Conservation (phyloP, 2,113 vertebrate genomes). For the Podarcis cretensis region DNA sequence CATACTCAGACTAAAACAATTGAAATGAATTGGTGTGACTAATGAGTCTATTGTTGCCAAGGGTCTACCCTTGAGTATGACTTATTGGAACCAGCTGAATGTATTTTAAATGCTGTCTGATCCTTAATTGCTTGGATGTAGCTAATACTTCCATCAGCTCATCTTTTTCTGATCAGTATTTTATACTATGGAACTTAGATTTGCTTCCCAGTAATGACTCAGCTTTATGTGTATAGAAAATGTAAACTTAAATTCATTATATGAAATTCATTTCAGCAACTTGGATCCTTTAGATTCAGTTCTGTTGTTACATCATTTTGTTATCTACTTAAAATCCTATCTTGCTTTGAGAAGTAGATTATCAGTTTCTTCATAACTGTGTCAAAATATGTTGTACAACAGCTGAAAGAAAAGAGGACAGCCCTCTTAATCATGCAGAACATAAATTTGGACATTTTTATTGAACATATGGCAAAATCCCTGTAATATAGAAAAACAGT, state of each 20-base stretch:
- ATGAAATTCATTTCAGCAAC: not conserved
- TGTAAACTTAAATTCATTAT: not conserved
- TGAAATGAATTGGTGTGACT: too few relatives aligned
- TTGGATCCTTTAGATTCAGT: not conserved
- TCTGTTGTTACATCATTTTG: not conserved
- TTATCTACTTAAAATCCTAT: not conserved
- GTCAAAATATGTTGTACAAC: not conserved
- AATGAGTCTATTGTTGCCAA: too few relatives aligned
- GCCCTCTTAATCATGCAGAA: not conserved
- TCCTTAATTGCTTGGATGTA: not conserved
- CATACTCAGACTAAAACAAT: too few relatives aligned
- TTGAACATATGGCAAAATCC: slow-evolving; percentile 19
- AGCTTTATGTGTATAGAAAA: not conserved
- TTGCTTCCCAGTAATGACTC: not conserved
- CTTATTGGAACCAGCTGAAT: too few relatives aligned
- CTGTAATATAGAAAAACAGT: slow-evolving; percentile 26
- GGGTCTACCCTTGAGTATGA: too few relatives aligned
- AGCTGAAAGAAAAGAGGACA: not conserved
- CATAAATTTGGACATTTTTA: not conserved
- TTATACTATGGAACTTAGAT: slow-evolving; percentile 2
- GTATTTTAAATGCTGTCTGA: not conserved
- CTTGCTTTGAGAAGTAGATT: not conserved
- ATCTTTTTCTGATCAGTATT: not conserved
- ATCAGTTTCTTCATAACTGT: not conserved
- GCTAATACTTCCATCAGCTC: not conserved